Conservation (phyloP, 2,888 invertebrate species). For the Chalcosyrphus nemorum region DNA sequence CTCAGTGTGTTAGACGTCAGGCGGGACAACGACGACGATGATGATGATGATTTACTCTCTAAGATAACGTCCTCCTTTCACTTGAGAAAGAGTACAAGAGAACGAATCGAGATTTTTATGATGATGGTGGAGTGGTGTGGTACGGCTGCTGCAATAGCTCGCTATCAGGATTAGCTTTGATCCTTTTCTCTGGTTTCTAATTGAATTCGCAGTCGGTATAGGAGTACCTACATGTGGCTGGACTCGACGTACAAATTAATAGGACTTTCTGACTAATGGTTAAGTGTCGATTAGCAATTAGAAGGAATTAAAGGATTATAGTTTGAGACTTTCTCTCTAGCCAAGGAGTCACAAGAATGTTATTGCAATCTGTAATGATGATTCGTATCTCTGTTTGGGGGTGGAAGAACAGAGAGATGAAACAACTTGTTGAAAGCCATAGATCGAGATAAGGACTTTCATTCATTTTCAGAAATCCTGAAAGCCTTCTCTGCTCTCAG, state of each 20-base stretch:
- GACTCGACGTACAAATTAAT: slow-evolving; percentile 59
- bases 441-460: neutral
- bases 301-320: slow-evolving; percentile 61
- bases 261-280: slow-evolving; percentile 63
- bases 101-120: slow-evolving; percentile 25
- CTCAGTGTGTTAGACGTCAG: neutral
- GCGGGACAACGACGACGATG: slow-evolving; percentile 20
- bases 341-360: neutral
- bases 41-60: slow-evolving; percentile 49
- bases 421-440: slow-evolving; percentile 7
- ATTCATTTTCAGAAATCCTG: neutral
- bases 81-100: slow-evolving; percentile 12
- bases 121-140: slow-evolving; percentile 10
- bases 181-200: slow-evolving; percentile 68
- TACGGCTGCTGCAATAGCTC: slow-evolving; percentile 53
- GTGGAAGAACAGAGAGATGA: neutral
- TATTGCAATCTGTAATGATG: slow-evolving; percentile 17
- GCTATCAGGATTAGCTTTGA: slow-evolving; percentile 64
- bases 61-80: slow-evolving; percentile 45
- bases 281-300: slow-evolving; percentile 73
- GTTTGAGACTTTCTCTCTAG: neutral
- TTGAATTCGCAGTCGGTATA: slow-evolving; percentile 59
- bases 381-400: slow-evolving; percentile 11
- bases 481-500: slow-evolving; percentile 18
- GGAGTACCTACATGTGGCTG: slow-evolving; percentile 8